A percentile compares a stretch with the other conserved stretches of the same genome.
phyloP scores from a whole-genome alignment of 2,797 vertebrate genomes.

The Cercopithecus mitis region DNA sequence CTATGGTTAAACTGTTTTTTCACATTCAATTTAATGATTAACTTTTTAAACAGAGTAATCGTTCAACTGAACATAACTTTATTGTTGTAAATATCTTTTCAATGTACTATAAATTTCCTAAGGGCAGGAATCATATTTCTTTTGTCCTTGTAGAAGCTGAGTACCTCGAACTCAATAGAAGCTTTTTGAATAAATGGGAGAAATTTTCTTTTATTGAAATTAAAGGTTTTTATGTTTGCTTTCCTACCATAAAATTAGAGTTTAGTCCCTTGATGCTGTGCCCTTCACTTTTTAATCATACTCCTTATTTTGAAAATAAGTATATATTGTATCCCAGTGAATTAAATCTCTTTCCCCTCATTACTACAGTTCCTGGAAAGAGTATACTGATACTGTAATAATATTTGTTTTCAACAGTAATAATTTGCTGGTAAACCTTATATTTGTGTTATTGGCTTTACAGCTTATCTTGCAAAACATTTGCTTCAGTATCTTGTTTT shows the following conservation, averaged over 20 bases:
- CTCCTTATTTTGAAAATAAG: slow-evolving; percentile 44
- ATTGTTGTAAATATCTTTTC: background rate
- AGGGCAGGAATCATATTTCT: background rate
- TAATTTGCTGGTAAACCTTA: slow-evolving; percentile 15
- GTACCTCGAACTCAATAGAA: background rate
- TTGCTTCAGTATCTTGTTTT: slow-evolving; percentile 9
- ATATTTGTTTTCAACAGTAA: background rate
- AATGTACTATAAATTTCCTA: background rate
- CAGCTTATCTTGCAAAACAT: slow-evolving; percentile 28
- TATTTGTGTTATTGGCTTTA: slow-evolving; percentile 16
- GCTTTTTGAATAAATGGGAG: background rate
- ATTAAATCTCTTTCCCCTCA: slow-evolving; percentile 33
- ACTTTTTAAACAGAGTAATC: background rate
- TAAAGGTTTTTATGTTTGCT: background rate
- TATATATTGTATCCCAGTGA: background rate
- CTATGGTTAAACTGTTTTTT: background rate
- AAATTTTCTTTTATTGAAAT: slow-evolving; percentile 18
- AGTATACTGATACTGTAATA: background rate
- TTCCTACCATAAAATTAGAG: slow-evolving; percentile 32
- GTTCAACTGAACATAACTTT: background rate
- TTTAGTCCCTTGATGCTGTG: background rate
- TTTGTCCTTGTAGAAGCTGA: background rate
- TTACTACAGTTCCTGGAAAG: background rate
- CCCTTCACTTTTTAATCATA: slow-evolving; percentile 32
- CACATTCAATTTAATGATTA: background rate